Conservation (phyloP, 2,888 invertebrate genomes). For the Pandemis corylana region DNA sequence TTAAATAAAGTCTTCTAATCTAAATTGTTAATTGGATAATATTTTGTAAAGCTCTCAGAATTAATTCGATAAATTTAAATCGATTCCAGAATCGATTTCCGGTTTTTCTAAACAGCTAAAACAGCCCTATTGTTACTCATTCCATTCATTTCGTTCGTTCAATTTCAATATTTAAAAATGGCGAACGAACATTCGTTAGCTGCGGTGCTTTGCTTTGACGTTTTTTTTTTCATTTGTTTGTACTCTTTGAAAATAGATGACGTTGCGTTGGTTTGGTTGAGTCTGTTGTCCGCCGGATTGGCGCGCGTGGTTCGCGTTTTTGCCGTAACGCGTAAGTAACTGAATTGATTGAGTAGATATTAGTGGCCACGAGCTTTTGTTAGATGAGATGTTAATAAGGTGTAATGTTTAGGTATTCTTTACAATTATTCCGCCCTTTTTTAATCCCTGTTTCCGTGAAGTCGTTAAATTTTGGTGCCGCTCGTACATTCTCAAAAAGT, state of each 20-base stretch:
- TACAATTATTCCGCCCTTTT: constrained; percentile 21
- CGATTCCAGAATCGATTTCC: not conserved
- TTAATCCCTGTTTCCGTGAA: constrained; percentile 2
- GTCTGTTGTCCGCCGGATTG: not conserved
- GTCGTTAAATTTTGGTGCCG: not conserved
- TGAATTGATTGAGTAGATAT: not conserved
- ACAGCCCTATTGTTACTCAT: not conserved
- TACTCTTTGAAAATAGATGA: not conserved
- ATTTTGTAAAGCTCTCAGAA: not conserved
- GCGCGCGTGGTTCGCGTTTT: not conserved
- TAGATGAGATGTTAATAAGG: not conserved
- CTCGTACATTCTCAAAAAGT: constrained; percentile 13
- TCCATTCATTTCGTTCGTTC: constrained; percentile 6
- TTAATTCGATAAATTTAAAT: not conserved
- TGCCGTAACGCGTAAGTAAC: constrained; percentile 30
- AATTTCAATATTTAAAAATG: not conserved
- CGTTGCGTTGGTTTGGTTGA: too few relatives aligned
- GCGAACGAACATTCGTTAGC: not conserved
- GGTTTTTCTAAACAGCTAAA: not conserved
- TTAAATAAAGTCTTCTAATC: too few relatives aligned
- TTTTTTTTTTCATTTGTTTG: not conserved
- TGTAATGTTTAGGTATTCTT: constrained; percentile 32
- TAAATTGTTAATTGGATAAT: too few relatives aligned
- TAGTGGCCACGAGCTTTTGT: constrained; percentile 5
- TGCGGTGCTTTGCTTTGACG: not conserved